Conservation (phyloP, 35 echinoderm and acorn worm genomes). For the Apostichopus japonicus region DNA sequence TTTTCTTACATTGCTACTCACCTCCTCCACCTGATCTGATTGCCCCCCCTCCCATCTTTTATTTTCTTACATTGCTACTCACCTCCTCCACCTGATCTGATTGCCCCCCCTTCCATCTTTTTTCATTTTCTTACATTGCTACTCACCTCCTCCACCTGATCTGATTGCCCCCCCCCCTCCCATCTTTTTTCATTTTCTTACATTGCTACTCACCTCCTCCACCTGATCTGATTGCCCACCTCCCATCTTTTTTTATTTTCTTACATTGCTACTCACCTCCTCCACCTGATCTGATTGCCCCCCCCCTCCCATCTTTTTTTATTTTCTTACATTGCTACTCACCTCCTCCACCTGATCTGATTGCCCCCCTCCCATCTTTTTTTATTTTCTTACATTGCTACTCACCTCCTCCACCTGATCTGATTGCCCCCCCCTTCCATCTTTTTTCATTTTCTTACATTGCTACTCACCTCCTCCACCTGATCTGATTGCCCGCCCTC, state of each 20-base stretch:
- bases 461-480: constrained; percentile 16
- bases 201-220: background rate
- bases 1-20: background rate
- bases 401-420: constrained; percentile 42
- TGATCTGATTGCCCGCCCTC: no score
- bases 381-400: background rate
- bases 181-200: background rate
- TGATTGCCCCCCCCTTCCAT: background rate
- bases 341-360: constrained; percentile 50
- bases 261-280: background rate
- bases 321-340: background rate
- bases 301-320: background rate
- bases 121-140: background rate
- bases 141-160: constrained; percentile 37
- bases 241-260: background rate
- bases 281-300: no score
- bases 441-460: background rate
- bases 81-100: constrained; percentile 50
- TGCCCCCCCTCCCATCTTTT: background rate
- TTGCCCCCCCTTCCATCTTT: background rate
- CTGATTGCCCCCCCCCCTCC: no score
- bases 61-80: background rate
- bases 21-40: no score
- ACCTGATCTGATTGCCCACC: no score
- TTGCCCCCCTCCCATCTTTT: background rate